Conservation (phyloP, 2,888 invertebrate genomes). For the Cryptosula pallasiana region DNA sequence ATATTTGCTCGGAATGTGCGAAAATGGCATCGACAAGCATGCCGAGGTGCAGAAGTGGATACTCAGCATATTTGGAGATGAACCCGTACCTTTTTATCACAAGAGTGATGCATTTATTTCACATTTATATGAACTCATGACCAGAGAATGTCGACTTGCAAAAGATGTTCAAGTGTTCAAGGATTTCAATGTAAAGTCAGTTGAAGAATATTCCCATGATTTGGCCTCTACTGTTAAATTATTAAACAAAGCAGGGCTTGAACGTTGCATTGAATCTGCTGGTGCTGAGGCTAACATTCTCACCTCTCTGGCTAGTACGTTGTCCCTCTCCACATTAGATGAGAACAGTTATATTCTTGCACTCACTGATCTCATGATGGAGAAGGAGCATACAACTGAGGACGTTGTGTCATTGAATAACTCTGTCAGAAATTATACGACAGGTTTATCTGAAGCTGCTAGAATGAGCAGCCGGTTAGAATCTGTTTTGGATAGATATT, state of each 20-base stretch:
- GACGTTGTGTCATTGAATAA: background rate
- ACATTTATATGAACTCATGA: background rate
- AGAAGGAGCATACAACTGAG: background rate
- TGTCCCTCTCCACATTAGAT: conserved; percentile 1
- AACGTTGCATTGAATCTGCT: background rate
- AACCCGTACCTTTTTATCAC: background rate
- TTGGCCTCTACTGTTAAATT: background rate
- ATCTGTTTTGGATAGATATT: background rate
- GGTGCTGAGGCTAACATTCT: background rate
- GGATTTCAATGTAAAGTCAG: background rate
- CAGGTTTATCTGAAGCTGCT: background rate
- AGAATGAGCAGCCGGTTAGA: background rate
- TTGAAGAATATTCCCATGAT: background rate
- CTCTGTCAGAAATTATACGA: background rate
- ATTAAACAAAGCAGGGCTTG: background rate
- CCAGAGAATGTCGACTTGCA: background rate
- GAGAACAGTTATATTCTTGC: conserved; percentile 2
- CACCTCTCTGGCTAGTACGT: background rate
- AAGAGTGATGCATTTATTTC: background rate
- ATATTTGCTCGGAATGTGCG: background rate
- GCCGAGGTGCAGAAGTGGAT: background rate
- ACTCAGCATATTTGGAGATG: background rate
- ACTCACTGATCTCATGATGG: background rate
- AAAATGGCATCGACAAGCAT: background rate
- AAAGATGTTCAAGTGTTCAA: background rate